Percentiles rank a stretch among this genome's conserved stretches.
phyloP scores from a whole-genome alignment of 2,113 vertebrate genomes.

The Aphyosemion australe region DNA sequence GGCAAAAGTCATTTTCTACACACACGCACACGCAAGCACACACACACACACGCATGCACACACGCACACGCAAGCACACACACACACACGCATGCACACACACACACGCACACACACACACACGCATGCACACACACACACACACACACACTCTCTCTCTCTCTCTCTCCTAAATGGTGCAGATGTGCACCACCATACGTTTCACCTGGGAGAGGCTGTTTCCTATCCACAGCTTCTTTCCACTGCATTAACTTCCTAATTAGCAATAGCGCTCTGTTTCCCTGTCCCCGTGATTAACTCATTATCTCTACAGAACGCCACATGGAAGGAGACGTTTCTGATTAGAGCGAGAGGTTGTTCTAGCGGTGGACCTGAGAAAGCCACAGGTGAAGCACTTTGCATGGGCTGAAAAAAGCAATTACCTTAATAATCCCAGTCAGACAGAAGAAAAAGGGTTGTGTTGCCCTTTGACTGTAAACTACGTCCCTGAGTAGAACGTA shows the following conservation, averaged over 20 bases:
- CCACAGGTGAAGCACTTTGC: slow-evolving; percentile 13
- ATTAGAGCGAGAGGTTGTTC: slow-evolving; percentile 33
- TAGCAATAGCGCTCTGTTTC: slow-evolving; percentile 53
- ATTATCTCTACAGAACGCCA: slow-evolving; percentile 51
- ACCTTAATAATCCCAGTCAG: slow-evolving; percentile 6
- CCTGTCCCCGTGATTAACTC: slow-evolving; percentile 52
- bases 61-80: no score
- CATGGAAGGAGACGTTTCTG: slow-evolving; percentile 33
- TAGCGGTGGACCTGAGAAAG: slow-evolving; percentile 20
- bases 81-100: no score
- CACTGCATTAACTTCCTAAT: slow-evolving; percentile 62
- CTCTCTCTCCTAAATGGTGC: no score
- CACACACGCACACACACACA: no score
- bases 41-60: no score
- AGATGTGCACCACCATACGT: slow-evolving; percentile 10
- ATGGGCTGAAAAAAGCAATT: slow-evolving; percentile 7
- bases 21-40: no score
- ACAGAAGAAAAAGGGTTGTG: slow-evolving; percentile 1
- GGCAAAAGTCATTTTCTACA: no score
- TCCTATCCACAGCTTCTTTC: slow-evolving; percentile 46
- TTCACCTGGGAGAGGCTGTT: slow-evolving; percentile 43
- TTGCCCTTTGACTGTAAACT: slow-evolving; percentile 18
- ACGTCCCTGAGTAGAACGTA: slow-evolving; percentile 3
- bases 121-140: no score
- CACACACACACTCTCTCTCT: no score